Evolutionary conservation across 2,888 invertebrate genomes (phyloP).

Genomic region (Caenorhabditis sp.): DNA sequence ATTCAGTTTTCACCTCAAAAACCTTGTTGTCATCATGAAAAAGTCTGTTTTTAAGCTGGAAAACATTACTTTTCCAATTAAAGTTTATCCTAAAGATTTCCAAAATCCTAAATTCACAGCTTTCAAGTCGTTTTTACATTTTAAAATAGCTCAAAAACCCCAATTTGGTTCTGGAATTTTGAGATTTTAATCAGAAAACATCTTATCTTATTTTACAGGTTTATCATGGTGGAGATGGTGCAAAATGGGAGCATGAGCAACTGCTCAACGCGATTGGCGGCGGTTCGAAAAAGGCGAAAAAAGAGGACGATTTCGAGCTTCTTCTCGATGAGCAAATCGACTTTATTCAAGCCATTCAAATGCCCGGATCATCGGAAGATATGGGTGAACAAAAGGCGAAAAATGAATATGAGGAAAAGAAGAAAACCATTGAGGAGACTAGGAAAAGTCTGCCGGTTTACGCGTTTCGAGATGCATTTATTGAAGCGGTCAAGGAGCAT

Average conservation of each 20-base stretch:
- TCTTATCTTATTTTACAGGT: not conserved
- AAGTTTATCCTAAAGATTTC: too few species aligned
- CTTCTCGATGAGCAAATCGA: constrained; percentile 92
- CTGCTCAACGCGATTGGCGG: constrained; percentile 36
- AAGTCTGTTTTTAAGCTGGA: too few species aligned
- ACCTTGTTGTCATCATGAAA: too few species aligned
- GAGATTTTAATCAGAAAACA: not conserved
- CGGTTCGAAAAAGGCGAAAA: constrained; percentile 55
- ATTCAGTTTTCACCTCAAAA: too few species aligned
- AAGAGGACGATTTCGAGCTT: constrained; percentile 83
- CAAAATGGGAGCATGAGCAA: constrained; percentile 53
- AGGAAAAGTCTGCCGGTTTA: constrained; percentile 90
- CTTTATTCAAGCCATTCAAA: constrained; percentile 82
- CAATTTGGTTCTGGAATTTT: not conserved
- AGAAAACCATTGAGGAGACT: constrained; percentile 84
- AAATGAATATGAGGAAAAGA: constrained; percentile 58
- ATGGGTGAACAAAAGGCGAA: constrained; percentile 50
- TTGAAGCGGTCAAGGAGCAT: constrained; percentile 84
- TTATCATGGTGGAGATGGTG: constrained; percentile 38
- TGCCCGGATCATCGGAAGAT: constrained; percentile 73
- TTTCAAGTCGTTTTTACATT: too few species aligned
- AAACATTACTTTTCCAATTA: too few species aligned
- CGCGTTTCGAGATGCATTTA: constrained; percentile 87
- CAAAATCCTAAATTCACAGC: too few species aligned
- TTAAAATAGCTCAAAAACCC: too few species aligned